Base-by-base conservation (phyloP, 2,888 invertebrate species). In the Matsumyia berberina region DNA sequence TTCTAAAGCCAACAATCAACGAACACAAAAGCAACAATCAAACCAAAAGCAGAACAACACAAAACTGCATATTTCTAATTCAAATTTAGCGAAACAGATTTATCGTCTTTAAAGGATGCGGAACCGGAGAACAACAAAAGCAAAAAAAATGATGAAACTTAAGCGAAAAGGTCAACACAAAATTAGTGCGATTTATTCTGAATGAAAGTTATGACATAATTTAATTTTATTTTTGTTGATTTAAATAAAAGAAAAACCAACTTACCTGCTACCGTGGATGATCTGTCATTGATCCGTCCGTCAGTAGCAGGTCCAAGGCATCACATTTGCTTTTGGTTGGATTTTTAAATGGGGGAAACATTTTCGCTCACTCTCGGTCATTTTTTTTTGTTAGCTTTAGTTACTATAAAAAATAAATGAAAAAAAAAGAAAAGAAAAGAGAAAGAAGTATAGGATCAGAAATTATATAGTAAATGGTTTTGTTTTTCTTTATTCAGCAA, bases 241-340 rank as follows among this genome's bases (percentile, higher is more conserved):
- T 64, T 51, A n/a, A 76, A 46, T 42, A 49, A 53, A 55, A 72
- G 35, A 24, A 53, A 60, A 69, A 86, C 86, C 85, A 86, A 88
- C 87, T 88, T 88, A 88, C 88, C 88, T 88, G 88, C 88, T 88
- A 88, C 88, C 87, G 86, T 85, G 87, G 88, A 81, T 82, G 76
- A 82, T 86, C 86, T 85, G 76, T 86, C 70, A 86, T 60, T 72
- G 85, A 79, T 86, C 82, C 85, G 77, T 86, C 88, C 86, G 81
- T 87, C 86, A 88, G 88, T 88, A 88, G 88, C 88, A 88, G 87
- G 88, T 72, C 86, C 86, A 70, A 74, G 35, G 73, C 67, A 79
- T 70, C 74, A 62, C 51, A 62, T 64, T 62, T 39, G 33, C 17
- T 39, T 62, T 62, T 60, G 44, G 53, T 64, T 62, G 49, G 33